phyloP scores from a whole-genome alignment of 2,113 vertebrate genomes.

The Pseudopipra pipra region DNA sequence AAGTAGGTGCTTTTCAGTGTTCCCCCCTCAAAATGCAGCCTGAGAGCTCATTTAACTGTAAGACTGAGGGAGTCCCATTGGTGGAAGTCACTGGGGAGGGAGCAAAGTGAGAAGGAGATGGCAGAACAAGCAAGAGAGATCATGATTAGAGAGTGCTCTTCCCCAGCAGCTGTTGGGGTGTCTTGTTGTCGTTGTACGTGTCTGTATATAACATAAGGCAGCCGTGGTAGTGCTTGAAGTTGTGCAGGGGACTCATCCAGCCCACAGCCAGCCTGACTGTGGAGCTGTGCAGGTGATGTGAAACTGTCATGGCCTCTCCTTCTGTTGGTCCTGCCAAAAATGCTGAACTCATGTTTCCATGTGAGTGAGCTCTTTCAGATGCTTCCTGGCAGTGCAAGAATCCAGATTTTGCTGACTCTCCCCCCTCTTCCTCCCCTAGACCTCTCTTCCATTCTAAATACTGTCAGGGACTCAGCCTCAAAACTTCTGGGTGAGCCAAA shows the following conservation, averaged over 20 bases:
- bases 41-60: neutral
- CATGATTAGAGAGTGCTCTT: neutral
- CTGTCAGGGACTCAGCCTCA: neutral
- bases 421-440: fast-evolving
- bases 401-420: neutral
- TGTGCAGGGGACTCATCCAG: neutral
- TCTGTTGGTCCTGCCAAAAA: neutral
- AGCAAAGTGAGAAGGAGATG: neutral
- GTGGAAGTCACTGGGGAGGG: neutral
- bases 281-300: neutral
- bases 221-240: neutral
- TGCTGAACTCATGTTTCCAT: neutral
- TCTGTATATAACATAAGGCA: fast-evolving
- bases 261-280: neutral
- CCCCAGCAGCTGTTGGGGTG: neutral
- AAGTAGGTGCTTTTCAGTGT: neutral
- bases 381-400: neutral
- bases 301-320: neutral
- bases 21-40: neutral
- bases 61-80: neutral
- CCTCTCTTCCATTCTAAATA: neutral
- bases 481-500: conserved; percentile 13
- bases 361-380: neutral
- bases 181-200: fast-evolving
- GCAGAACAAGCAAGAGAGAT: neutral